Evolutionary conservation across 2,888 invertebrate genomes (phyloP).

Genomic region (Andrena fulva): DNA sequence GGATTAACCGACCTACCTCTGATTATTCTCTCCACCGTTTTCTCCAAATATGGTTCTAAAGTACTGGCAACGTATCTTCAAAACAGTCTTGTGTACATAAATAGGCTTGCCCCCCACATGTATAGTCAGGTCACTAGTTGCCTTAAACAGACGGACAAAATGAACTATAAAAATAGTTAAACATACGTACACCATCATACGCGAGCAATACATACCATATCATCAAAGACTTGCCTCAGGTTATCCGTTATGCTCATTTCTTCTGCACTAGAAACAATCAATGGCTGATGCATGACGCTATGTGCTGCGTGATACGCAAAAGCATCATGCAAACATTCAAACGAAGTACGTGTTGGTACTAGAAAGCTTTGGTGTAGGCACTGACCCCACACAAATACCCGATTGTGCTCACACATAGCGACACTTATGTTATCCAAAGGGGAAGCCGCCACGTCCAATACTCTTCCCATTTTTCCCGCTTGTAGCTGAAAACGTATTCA

Average conservation of each 20-base stretch:
- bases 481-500: slow-evolving; percentile 62
- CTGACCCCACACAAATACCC: slow-evolving; percentile 88
- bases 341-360: slow-evolving; percentile 86
- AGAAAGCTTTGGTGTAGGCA: slow-evolving; percentile 84
- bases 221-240: not conserved
- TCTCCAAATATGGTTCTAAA: slow-evolving; percentile 88
- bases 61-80: slow-evolving; percentile 88
- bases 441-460: slow-evolving; percentile 87
- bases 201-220: slow-evolving; percentile 79
- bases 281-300: slow-evolving; percentile 86
- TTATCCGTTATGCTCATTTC: not conserved
- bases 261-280: not conserved
- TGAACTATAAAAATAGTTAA: not conserved
- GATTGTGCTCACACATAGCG: slow-evolving; percentile 86
- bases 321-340: slow-evolving; percentile 87
- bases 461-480: slow-evolving; percentile 82
- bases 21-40: slow-evolving; percentile 87
- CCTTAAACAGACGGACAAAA: slow-evolving; percentile 76
- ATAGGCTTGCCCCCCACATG: slow-evolving; percentile 86
- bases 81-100: slow-evolving; percentile 87
- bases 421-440: slow-evolving; percentile 87
- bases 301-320: slow-evolving; percentile 87
- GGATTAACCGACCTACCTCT: slow-evolving; percentile 83
- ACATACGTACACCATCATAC: not conserved
- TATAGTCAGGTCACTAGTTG: slow-evolving; percentile 87